Evolutionary conservation across 2,113 vertebrate genomes (phyloP), one percentile per base, ranked within the genome.

Genomic region (Zosterops lateralis): DNA sequence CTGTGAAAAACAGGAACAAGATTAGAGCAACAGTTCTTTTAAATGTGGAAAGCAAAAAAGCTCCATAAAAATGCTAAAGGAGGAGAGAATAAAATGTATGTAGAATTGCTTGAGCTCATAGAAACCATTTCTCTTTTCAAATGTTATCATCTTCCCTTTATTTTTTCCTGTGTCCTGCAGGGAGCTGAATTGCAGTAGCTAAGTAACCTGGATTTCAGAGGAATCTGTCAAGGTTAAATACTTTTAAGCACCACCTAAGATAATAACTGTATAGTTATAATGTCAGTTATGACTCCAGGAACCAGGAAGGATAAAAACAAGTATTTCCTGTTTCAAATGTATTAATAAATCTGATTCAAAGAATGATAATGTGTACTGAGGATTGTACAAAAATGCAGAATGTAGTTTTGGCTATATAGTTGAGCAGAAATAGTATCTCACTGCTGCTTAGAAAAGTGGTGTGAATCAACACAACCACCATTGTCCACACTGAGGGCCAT

Each of bases 1-100:
- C 93, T 96, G 93, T 84, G 92, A 95, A 76, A 96, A 96, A 76
- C 78, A 95, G 75, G 92, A 95, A 84, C 71, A 89, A 87, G 93
- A 94, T 96, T 80, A 92, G 83, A 94, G 84, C 74, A 92, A 85
- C 78, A 88, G 85, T 64, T 96, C 80, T 90, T 95, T 87, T 72
- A 81, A 70, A 85, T 74, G 44, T 71, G 31, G 50, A 87, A 57
- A 65, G 54, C 21, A 84, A 93, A 71, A 89, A 73, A 68, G 19
- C 60, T 77, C 75, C 71, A 40, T 71, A 76, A 82, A 93, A 78
- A 47, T 44, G 17, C 26, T 92, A 51, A 71, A 79, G 19, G 14
- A 79, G 21, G 38, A 76, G 60, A 66, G 19, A 66, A 44, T 22
- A 66, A 65, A 62, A 56, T 48, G 12, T 42, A 34, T 26, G 20